Conservation (phyloP, 2,797 vertebrate genomes). For the Phoeniculus purpureus region DNA sequence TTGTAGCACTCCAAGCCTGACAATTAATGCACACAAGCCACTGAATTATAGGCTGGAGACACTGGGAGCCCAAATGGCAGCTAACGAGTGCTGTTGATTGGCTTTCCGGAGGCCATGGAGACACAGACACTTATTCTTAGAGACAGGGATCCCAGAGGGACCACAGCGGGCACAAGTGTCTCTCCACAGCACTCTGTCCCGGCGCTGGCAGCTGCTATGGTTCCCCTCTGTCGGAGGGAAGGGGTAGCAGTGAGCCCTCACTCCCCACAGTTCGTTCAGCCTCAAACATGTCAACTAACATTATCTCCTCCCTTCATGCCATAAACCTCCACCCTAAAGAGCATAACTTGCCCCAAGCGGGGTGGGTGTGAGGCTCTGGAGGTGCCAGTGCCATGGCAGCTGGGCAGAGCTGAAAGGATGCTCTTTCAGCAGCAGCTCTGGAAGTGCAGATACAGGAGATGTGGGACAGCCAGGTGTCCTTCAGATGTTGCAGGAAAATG, state of each 20-base stretch:
- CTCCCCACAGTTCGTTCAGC: rapidly evolving
- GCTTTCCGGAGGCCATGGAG: slow-evolving; percentile 69
- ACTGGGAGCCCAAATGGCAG: slow-evolving; percentile 63
- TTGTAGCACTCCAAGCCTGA: slow-evolving; percentile 47
- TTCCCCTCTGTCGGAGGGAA: background rate
- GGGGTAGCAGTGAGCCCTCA: background rate
- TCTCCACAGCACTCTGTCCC: background rate
- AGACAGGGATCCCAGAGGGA: slow-evolving; percentile 40
- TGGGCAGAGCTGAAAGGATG: background rate
- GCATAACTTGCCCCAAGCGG: background rate
- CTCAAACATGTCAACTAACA: background rate
- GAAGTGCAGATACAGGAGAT: background rate
- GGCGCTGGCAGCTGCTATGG: background rate
- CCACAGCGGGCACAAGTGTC: background rate
- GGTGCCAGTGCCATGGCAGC: background rate
- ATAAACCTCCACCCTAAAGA: background rate
- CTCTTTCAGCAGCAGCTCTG: background rate
- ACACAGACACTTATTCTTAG: slow-evolving; percentile 71
- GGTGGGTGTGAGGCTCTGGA: background rate
- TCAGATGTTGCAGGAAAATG: background rate
- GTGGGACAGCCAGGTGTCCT: background rate
- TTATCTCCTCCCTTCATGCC: rapidly evolving
- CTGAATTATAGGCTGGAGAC: slow-evolving; percentile 70
- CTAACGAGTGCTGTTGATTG: slow-evolving; percentile 50
- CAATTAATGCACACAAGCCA: slow-evolving; percentile 66